These are phyloP conservation scores for Porites rus DNA, from an alignment of 92 coral and sea anemone genomes.

Conservation along the genomic window DNA sequence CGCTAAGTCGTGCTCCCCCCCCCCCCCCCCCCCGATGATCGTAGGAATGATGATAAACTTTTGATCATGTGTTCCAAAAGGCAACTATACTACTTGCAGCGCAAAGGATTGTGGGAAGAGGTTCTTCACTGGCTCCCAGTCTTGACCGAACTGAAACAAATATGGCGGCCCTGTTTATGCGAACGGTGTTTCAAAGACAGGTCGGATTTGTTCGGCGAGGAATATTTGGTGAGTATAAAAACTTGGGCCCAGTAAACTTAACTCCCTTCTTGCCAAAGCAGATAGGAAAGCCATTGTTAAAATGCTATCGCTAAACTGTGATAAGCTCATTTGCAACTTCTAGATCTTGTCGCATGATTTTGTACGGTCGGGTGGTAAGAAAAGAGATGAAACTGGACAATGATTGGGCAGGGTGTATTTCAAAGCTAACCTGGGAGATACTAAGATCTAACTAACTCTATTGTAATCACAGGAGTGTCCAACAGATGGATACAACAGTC, in stretches of 20 bases:
- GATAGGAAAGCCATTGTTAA: background rate
- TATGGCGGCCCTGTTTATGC: conserved; percentile 69
- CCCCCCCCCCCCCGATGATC: too few species aligned
- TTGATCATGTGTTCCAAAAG: too few species aligned
- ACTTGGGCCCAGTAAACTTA: background rate
- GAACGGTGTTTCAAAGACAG: conserved; percentile 62
- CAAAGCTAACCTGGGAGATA: background rate
- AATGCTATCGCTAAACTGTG: background rate
- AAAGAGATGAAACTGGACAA: too few species aligned
- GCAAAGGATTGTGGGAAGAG: too few species aligned
- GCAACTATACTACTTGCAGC: too few species aligned
- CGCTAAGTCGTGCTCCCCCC: too few species aligned
- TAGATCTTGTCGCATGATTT: too few species aligned
- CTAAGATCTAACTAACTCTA: background rate
- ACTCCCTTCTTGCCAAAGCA: too few species aligned
- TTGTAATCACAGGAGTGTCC: conserved; percentile 29
- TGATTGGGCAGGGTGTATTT: background rate
- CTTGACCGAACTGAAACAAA: conserved; percentile 19
- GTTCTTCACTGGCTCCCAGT: background rate
- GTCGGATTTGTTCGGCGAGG: conserved; percentile 68
- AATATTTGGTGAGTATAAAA: conserved; percentile 65
- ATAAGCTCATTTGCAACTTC: too few species aligned
- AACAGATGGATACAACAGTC: conserved; percentile 41
- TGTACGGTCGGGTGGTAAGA: too few species aligned
- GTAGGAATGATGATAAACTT: too few species aligned